phyloP scores from a whole-genome alignment of 2,888 invertebrate genomes.

The Tolmerus cingulatus region DNA sequence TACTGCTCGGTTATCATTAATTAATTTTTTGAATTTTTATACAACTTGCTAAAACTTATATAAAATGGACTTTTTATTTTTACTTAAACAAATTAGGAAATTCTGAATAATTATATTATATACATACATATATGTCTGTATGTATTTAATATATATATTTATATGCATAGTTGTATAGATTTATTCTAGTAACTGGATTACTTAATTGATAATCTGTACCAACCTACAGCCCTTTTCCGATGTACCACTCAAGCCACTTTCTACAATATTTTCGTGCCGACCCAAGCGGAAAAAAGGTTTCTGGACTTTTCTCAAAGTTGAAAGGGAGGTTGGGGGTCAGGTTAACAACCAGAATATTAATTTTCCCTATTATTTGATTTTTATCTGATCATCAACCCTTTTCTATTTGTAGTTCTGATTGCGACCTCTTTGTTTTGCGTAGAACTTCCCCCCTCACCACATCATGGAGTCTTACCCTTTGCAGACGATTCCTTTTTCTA shows the following conservation, averaged over 20 bases:
- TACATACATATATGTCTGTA: too few species aligned
- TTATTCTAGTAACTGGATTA: not conserved
- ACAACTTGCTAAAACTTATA: too few species aligned
- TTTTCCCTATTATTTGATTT: constrained; percentile 48
- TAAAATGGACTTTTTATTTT: too few species aligned
- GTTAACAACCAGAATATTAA: constrained; percentile 46
- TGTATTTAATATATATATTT: too few species aligned
- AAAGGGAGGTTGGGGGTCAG: not conserved
- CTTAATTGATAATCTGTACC: not conserved
- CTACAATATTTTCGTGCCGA: not conserved
- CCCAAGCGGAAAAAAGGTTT: not conserved
- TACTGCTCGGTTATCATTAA: too few species aligned
- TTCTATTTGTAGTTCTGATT: constrained; percentile 36
- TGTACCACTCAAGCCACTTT: not conserved
- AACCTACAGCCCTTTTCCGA: not conserved
- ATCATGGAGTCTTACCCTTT: not conserved
- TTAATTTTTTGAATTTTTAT: too few species aligned
- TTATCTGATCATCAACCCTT: constrained; percentile 47
- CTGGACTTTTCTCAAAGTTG: not conserved
- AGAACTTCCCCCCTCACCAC: not conserved
- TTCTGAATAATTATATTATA: too few species aligned
- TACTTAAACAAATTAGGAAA: too few species aligned
- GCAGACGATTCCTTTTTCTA: not conserved
- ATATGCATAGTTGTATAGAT: too few species aligned
- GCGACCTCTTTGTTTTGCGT: constrained; percentile 29